Evolutionary conservation across 1,140 invertebrate genomes (phyloP).

Genomic region (Trypoxylus dichotomus): DNA sequence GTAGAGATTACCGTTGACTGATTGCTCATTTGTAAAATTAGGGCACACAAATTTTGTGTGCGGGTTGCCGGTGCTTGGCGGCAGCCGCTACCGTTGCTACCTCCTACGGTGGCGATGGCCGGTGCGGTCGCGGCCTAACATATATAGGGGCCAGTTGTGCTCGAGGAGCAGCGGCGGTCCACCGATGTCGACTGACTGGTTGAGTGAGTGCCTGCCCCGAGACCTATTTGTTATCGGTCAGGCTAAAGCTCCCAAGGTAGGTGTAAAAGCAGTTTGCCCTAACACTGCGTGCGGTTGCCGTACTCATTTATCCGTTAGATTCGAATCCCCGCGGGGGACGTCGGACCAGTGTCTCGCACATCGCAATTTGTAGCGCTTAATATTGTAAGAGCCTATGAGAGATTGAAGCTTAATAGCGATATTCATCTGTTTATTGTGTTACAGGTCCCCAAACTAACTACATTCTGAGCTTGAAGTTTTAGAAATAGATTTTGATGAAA

Average conservation of each 20-base stretch:
- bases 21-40: slow-evolving; percentile 30
- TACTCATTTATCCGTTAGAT: slow-evolving; percentile 28
- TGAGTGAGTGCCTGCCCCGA: slow-evolving; percentile 10
- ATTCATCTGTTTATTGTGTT: too few species aligned
- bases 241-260: slow-evolving; percentile 5
- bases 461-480: too few species aligned
- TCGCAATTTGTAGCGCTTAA: slow-evolving; percentile 16
- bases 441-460: too few species aligned
- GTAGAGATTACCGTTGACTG: slow-evolving; percentile 24
- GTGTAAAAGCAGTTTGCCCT: slow-evolving; percentile 12
- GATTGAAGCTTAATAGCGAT: too few species aligned
- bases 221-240: slow-evolving; percentile 25
- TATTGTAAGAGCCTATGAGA: not conserved
- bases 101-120: not conserved
- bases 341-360: not conserved
- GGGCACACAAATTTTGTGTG: slow-evolving; percentile 5
- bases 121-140: not conserved
- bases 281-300: slow-evolving; percentile 19
- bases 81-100: not conserved
- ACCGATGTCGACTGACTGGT: not conserved
- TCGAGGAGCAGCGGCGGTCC: not conserved
- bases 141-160: not conserved
- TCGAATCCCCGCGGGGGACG: slow-evolving; percentile 19
- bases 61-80: not conserved
- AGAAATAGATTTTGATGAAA: too few species aligned